Conservation (phyloP, 2,888 invertebrate species). For the Halictus ligatus region DNA sequence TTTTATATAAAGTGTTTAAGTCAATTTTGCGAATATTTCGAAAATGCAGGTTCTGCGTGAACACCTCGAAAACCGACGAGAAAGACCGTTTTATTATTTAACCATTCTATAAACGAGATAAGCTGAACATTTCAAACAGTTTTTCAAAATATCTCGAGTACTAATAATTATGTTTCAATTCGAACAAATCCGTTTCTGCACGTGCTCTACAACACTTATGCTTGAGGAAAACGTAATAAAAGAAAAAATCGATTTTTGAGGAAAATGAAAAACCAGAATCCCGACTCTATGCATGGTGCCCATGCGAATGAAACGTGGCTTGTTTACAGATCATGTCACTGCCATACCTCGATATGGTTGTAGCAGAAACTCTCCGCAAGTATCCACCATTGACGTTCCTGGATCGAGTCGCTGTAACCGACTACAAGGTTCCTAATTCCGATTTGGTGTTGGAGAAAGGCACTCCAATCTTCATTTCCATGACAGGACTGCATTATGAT, state of each 20-base stretch:
- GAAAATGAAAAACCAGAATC: neutral
- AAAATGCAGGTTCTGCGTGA: too few species aligned
- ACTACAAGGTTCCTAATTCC: slow-evolving; percentile 76
- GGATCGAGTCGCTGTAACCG: slow-evolving; percentile 70
- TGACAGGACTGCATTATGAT: slow-evolving; percentile 81
- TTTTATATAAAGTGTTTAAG: too few species aligned
- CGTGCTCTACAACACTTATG: too few species aligned
- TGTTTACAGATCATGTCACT: slow-evolving; percentile 41
- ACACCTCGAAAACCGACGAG: too few species aligned
- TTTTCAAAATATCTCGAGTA: too few species aligned
- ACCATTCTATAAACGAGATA: too few species aligned
- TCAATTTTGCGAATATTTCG: too few species aligned
- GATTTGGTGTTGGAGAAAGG: slow-evolving; percentile 77
- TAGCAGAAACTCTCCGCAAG: slow-evolving; percentile 82
- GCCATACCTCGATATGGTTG: slow-evolving; percentile 76
- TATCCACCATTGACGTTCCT: slow-evolving; percentile 81
- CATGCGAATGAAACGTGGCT: neutral
- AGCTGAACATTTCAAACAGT: too few species aligned
- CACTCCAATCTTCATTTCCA: slow-evolving; percentile 78
- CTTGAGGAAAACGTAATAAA: too few species aligned
- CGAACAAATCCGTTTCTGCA: too few species aligned
- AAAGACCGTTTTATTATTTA: too few species aligned
- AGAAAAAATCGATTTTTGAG: neutral
- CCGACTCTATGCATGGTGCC: neutral
- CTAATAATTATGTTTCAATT: too few species aligned